Conservation (phyloP, 2,113 vertebrate genomes). For the Boulengeromyrus knoepffleri region DNA sequence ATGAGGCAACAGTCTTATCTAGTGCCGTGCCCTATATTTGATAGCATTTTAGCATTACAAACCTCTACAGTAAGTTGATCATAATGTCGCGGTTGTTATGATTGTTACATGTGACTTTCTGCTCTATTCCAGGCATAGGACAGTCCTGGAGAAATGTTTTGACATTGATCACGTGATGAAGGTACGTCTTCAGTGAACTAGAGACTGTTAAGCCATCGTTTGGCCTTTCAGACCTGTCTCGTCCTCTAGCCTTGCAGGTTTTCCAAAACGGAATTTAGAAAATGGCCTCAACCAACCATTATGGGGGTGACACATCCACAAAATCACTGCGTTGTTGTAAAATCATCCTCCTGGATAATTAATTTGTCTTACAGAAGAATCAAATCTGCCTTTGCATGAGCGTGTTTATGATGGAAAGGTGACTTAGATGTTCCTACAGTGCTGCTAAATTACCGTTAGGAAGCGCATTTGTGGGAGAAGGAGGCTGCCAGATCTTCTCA, state of each 20-base stretch:
- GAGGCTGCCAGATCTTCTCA: background rate
- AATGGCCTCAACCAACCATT: background rate
- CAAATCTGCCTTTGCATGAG: background rate
- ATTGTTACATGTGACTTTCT: constrained; percentile 19
- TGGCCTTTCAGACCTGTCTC: background rate
- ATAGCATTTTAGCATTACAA: background rate
- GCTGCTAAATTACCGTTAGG: background rate
- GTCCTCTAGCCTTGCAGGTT: background rate
- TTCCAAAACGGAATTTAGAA: background rate
- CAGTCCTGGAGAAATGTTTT: constrained; percentile 84
- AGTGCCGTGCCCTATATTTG: background rate
- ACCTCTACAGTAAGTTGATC: background rate
- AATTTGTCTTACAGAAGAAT: background rate
- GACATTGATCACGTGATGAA: constrained; percentile 96
- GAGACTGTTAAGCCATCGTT: background rate
- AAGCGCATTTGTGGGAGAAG: background rate
- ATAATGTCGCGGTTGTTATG: background rate
- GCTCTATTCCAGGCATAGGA: constrained; percentile 71
- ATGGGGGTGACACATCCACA: background rate
- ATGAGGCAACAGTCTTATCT: background rate
- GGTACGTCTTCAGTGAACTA: constrained; percentile 52
- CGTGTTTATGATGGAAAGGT: background rate
- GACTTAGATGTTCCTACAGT: background rate
- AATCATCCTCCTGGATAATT: background rate
- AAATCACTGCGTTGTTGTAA: background rate